These are phyloP conservation scores for Megamerina dolium DNA, from an alignment of 2,888 invertebrate species.

Conservation along the genomic window DNA sequence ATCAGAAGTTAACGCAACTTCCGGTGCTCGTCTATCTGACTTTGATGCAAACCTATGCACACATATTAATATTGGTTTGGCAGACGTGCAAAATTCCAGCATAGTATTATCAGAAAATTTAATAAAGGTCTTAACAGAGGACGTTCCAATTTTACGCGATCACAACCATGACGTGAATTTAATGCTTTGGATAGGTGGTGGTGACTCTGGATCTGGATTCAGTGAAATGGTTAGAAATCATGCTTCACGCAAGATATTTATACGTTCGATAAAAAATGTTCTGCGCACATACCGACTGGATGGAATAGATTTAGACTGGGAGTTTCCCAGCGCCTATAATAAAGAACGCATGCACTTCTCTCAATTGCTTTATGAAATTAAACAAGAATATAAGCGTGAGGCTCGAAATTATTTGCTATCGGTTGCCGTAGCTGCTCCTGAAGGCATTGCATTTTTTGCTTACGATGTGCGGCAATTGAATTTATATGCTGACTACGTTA, in stretches of 20 bases:
- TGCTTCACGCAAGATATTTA: constrained; percentile 60
- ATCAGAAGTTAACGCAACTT: constrained; percentile 41
- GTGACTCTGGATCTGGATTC: constrained; percentile 60
- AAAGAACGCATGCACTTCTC: constrained; percentile 68
- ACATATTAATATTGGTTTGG: constrained; percentile 76
- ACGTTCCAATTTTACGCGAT: constrained; percentile 51
- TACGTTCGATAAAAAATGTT: constrained; percentile 51
- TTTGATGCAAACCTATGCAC: constrained; percentile 73
- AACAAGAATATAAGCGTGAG: constrained; percentile 59
- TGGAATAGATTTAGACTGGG: constrained; percentile 69
- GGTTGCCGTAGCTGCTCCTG: constrained; percentile 74
- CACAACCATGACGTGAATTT: constrained; percentile 64
- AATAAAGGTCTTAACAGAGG: constrained; percentile 32
- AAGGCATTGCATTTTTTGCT: constrained; percentile 65
- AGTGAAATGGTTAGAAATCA: constrained; percentile 67
- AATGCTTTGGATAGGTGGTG: constrained; percentile 67
- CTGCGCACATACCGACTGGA: constrained; percentile 41
- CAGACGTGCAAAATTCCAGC: constrained; percentile 57
- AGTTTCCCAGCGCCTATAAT: constrained; percentile 67
- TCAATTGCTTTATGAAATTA: constrained; percentile 67
- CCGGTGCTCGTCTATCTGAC: constrained; percentile 51
- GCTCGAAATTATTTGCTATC: constrained; percentile 60
- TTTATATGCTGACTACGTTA: constrained; percentile 76
- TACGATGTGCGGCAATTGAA: constrained; percentile 76
- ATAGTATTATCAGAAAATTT: constrained; percentile 53